Base-by-base conservation (phyloP, 2,113 vertebrate genomes). In the Anhinga anhinga region DNA sequence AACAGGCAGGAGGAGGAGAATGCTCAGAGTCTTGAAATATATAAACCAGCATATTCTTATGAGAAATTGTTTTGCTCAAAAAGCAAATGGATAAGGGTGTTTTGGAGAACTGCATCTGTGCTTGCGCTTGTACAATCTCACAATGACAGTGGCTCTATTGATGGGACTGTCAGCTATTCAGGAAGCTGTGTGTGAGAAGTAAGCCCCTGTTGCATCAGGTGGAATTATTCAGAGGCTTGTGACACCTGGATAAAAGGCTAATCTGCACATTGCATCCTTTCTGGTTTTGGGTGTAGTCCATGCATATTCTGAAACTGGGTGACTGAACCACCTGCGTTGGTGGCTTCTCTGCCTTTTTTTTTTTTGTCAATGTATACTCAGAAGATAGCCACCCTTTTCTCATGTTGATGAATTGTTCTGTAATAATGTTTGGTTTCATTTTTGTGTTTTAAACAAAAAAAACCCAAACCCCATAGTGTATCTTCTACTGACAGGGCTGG, bases 1-100 rank as follows among this genome's bases (percentile, higher is more conserved):
- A 96, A 97, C 97, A 91, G 87, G 95, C 89, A 92, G 94, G 81
- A 86, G 95, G 81, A 91, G 18, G 79, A 83, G 86, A 95, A 71
- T 27, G 38, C 58, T 94, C 25, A 30, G 59, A 56, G 62, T 77
- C 91, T 93, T 87, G 82, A 93, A 96, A 95, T 91, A 88, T 34
- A 91, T 73, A 95, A 97, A 70, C 63, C 74, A 88, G 84, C 86
- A 77, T 91, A 70, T 90, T 92, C 82, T 93, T 94, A 49, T 55
- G 50, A 95, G 73, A 89, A 93, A 86, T 84, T 88, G 76, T 82
- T 95, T 84, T 80, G 27, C 58, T 89, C 73, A 45, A 79, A 89
- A 76, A 94, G 49, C 34, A 36, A 92, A 80, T 82, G 86, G 73
- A 82, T 72, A 58, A 80, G 93, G 20, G 32, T 49, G 20, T 85